These are phyloP conservation scores for Pteronotus mesoamericanus DNA, from an alignment of 2,797 vertebrate species.

Conservation along the genomic window DNA sequence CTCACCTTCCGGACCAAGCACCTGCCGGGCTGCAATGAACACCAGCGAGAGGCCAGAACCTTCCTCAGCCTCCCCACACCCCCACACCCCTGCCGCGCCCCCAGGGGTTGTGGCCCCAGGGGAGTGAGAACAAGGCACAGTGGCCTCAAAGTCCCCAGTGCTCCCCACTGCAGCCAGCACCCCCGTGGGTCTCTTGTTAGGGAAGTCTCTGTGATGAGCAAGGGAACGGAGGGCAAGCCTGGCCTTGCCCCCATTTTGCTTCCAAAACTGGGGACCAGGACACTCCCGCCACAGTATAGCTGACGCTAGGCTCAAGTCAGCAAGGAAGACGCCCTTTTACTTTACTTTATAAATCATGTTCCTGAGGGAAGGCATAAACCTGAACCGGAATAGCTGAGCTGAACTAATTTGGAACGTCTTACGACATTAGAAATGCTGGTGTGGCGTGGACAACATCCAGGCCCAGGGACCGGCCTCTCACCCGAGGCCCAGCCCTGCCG, in stretches of 20 bases:
- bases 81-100: no score
- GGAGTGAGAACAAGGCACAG: neutral
- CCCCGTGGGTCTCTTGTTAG: neutral
- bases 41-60: neutral
- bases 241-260: neutral
- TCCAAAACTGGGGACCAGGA: neutral
- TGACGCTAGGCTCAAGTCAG: no score
- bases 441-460: neutral
- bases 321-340: neutral
- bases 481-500: neutral
- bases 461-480: neutral
- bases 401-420: neutral
- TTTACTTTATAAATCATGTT: neutral
- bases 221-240: neutral
- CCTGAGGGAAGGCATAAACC: neutral
- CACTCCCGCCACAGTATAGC: no score
- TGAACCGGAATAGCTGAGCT: neutral
- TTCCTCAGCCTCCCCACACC: neutral
- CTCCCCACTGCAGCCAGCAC: neutral
- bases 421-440: neutral
- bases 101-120: neutral
- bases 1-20: neutral
- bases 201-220: neutral
- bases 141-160: accelerated
- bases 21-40: neutral